Percentiles rank a stretch among this genome's conserved stretches.
Evolutionary conservation across 1,140 invertebrate genomes (phyloP).

Genomic region (Drosophila azteca): DNA sequence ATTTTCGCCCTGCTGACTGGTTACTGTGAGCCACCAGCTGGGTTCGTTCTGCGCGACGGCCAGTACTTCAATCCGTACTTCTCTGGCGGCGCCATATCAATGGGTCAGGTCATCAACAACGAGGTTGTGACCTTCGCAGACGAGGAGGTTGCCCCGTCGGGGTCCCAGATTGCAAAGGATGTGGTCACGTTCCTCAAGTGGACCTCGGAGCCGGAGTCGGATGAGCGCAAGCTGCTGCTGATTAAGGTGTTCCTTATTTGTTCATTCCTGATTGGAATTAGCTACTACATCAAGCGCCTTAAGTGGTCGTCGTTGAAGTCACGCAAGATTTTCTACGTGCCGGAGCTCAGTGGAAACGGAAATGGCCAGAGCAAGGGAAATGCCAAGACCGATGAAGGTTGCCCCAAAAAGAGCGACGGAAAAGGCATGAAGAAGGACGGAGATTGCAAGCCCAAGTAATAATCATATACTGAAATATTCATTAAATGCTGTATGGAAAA

Average conservation of each 20-base stretch:
- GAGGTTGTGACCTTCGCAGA: slow-evolving; percentile 91
- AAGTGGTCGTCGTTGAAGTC: slow-evolving; percentile 93
- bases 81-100: slow-evolving; percentile 96
- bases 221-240: slow-evolving; percentile 92
- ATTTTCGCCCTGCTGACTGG: slow-evolving; percentile 97
- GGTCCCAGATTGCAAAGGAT: slow-evolving; percentile 98
- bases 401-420: too few species aligned
- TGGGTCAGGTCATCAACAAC: slow-evolving; percentile 92
- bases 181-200: slow-evolving; percentile 96
- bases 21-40: slow-evolving; percentile 97
- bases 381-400: too few species aligned
- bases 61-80: slow-evolving; percentile 99
- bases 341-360: slow-evolving; percentile 68
- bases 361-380: slow-evolving; percentile 2
- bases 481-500: too few species aligned
- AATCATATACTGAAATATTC: too few species aligned
- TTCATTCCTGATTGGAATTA: slow-evolving; percentile 84
- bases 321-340: slow-evolving; percentile 92
- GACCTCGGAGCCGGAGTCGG: slow-evolving; percentile 95
- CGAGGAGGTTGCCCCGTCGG: slow-evolving; percentile 94
- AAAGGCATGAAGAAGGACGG: background rate
- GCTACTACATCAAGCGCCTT: slow-evolving; percentile 92
- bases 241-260: slow-evolving; percentile 91
- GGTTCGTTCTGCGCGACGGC: slow-evolving; percentile 92
- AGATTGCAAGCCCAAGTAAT: background rate